Percentiles rank a stretch among this genome's conserved stretches.
These are phyloP conservation scores for Enteromius thamalakanensis DNA, from an alignment of 2,797 vertebrate genomes.

Conservation along the genomic window DNA sequence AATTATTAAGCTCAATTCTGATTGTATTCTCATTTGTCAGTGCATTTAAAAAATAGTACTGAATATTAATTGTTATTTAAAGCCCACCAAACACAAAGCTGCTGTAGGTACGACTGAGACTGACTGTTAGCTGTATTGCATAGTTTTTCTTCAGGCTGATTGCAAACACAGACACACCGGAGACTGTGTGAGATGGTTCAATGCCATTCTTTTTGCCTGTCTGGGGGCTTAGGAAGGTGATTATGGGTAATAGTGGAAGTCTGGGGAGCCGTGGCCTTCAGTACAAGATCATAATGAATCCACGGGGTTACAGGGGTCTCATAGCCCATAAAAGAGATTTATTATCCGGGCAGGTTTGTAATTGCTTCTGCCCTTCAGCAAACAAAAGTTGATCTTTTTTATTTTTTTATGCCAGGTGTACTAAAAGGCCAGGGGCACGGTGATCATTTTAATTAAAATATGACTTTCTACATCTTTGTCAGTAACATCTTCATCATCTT, in stretches of 20 bases:
- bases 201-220: neutral
- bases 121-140: neutral
- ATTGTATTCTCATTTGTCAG: neutral
- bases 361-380: constrained; percentile 51
- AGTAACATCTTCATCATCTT: constrained; percentile 36
- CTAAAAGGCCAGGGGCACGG: constrained; percentile 29
- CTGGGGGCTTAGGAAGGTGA: constrained; percentile 7
- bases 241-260: constrained; percentile 37
- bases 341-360: constrained; percentile 41
- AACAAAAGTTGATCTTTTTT: constrained; percentile 49
- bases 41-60: neutral
- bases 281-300: constrained; percentile 53
- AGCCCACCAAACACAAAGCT: neutral
- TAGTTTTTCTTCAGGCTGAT: neutral
- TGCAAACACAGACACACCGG: neutral
- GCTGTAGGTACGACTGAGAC: neutral
- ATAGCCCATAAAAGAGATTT: constrained; percentile 54
- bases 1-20: neutral
- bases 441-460: constrained; percentile 63
- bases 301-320: constrained; percentile 42
- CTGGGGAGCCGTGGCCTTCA: constrained; percentile 35
- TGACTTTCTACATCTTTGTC: constrained; percentile 60
- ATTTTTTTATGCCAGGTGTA: constrained; percentile 7
- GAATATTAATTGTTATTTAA: neutral
- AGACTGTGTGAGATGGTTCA: neutral